Percentiles rank a stretch among this genome's conserved stretches.
These are phyloP conservation scores for Potorous gilbertii DNA, from an alignment of 2,797 vertebrate species.

Conservation along the genomic window DNA sequence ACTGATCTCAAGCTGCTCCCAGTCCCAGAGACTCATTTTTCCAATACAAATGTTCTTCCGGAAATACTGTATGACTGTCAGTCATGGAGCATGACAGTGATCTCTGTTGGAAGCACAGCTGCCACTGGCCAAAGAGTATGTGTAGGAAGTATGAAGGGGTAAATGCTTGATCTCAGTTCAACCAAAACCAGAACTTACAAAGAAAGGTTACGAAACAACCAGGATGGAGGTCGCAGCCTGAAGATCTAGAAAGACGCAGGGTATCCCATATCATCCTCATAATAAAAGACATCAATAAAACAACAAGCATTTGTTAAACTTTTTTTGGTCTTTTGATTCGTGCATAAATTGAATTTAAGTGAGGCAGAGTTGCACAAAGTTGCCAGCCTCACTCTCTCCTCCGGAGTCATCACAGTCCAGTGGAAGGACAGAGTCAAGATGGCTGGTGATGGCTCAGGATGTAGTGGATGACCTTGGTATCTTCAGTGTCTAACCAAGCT, in stretches of 20 bases:
- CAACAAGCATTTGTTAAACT: background rate
- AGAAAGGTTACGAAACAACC: background rate
- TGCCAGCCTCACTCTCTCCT: too few relatives aligned
- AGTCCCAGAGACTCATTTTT: background rate
- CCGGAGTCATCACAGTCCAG: too few relatives aligned
- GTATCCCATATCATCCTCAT: background rate
- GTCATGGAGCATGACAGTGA: background rate
- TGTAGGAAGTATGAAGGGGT: background rate
- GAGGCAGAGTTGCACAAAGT: too few relatives aligned
- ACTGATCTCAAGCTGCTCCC: background rate
- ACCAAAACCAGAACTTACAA: background rate
- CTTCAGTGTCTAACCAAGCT: too few relatives aligned
- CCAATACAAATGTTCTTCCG: background rate
- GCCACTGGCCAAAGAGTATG: background rate
- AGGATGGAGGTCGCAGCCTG: background rate
- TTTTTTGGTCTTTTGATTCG: too few relatives aligned
- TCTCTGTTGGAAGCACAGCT: background rate
- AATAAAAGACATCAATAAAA: background rate
- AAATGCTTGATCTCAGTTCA: background rate
- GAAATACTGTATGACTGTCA: background rate
- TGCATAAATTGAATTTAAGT: too few relatives aligned
- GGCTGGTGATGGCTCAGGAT: too few relatives aligned
- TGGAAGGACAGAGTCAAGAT: too few relatives aligned
- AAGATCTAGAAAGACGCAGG: background rate
- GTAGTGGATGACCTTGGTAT: too few relatives aligned